These are phyloP conservation scores for Apogon talboti DNA, from an alignment of 2,797 vertebrate genomes.

Conservation along the genomic window DNA sequence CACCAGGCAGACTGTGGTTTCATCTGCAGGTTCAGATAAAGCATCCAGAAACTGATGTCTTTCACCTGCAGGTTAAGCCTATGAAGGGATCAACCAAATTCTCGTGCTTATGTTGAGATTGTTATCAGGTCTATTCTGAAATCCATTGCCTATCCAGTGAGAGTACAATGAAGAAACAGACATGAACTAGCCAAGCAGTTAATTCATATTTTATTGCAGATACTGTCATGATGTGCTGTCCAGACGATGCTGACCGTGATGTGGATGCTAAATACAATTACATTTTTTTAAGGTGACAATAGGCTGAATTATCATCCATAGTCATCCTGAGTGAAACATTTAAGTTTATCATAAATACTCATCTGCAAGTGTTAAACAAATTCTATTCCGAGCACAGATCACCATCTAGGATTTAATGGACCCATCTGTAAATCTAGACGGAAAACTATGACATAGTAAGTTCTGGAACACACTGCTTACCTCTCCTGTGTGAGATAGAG, in stretches of 20 bases:
- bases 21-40: slow-evolving; percentile 20
- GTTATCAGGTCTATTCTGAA: slow-evolving; percentile 25
- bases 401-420: slow-evolving; percentile 48
- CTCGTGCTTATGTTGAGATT: slow-evolving; percentile 27
- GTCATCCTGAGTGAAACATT: no score
- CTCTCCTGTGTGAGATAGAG: no score
- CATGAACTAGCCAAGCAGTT: neutral
- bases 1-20: slow-evolving; percentile 1
- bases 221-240: neutral
- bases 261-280: no score
- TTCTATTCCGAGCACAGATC: slow-evolving; percentile 18
- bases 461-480: no score
- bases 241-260: slow-evolving; percentile 9
- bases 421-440: slow-evolving; percentile 36
- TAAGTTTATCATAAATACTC: neutral
- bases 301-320: no score
- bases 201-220: slow-evolving; percentile 11
- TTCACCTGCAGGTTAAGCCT: slow-evolving; percentile 41
- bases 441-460: slow-evolving; percentile 2
- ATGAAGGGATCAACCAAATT: slow-evolving; percentile 36
- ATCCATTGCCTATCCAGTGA: slow-evolving; percentile 22
- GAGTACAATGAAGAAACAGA: slow-evolving; percentile 10
- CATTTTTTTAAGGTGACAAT: no score
- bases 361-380: slow-evolving; percentile 10
- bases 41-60: slow-evolving; percentile 16